Percentiles rank a stretch among this genome's conserved stretches.
Evolutionary conservation across 1,140 invertebrate genomes (phyloP).

Genomic region (Drosophila parvula): DNA sequence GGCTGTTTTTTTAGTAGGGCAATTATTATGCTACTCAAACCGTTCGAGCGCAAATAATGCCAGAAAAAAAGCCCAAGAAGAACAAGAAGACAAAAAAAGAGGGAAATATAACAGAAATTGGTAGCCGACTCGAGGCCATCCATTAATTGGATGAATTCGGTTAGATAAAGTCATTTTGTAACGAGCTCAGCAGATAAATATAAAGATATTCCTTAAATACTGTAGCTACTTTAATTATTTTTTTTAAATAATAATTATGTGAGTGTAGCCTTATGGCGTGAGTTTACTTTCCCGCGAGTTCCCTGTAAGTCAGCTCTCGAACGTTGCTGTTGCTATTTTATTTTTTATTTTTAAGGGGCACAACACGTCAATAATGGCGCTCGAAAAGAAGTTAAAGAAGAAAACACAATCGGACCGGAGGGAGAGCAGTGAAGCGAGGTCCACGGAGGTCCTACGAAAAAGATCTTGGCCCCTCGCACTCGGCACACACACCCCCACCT

Average conservation of each 20-base stretch:
- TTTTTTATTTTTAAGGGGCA: conserved; percentile 50
- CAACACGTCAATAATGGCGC: conserved; percentile 79
- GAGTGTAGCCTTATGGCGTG: too few species aligned
- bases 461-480: conserved; percentile 22
- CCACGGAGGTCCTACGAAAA: conserved; percentile 38
- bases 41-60: conserved; percentile 57
- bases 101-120: conserved; percentile 1
- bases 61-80: neutral
- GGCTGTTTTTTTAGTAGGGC: conserved; percentile 48
- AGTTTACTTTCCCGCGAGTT: too few species aligned
- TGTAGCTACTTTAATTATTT: neutral
- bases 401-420: conserved; percentile 70
- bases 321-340: neutral
- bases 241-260: neutral
- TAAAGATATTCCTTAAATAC: neutral
- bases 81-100: conserved; percentile 6
- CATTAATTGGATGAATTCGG: conserved; percentile 9
- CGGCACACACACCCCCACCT: neutral
- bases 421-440: conserved; percentile 15
- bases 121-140: conserved; percentile 6
- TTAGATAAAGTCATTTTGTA: conserved; percentile 6
- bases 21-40: conserved; percentile 60
- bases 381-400: conserved; percentile 73
- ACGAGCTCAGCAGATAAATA: neutral
- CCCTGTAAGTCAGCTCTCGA: neutral